These are phyloP conservation scores for Arge pagana DNA, from an alignment of 2,888 invertebrate genomes.

Conservation along the genomic window DNA sequence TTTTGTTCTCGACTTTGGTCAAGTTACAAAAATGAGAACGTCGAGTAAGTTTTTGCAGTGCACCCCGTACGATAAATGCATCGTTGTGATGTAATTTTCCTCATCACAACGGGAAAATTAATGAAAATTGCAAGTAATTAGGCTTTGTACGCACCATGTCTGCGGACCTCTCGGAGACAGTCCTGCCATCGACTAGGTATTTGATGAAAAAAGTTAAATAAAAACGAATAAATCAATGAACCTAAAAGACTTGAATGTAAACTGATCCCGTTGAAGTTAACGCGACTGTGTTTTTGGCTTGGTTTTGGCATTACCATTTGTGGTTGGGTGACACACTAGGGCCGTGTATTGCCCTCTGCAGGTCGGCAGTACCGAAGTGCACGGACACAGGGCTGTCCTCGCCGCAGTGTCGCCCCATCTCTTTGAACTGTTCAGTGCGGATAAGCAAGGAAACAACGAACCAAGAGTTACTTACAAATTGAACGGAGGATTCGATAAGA, in stretches of 20 bases:
- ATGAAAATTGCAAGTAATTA: slow-evolving; percentile 16
- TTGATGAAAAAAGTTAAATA: slow-evolving; percentile 10
- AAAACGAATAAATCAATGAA: too few species aligned
- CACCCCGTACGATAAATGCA: too few species aligned
- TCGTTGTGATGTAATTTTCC: too few species aligned
- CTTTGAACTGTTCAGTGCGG: slow-evolving; percentile 72
- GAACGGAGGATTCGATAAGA: slow-evolving; percentile 68
- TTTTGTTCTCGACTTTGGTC: too few species aligned
- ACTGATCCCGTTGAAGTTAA: slow-evolving; percentile 18
- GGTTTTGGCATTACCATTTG: slow-evolving; percentile 27
- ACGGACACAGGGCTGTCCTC: slow-evolving; percentile 79
- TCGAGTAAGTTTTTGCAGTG: too few species aligned
- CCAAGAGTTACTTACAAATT: slow-evolving; percentile 64
- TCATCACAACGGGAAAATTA: too few species aligned
- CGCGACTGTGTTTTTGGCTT: slow-evolving; percentile 28
- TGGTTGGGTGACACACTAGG: slow-evolving; percentile 33
- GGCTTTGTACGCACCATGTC: slow-evolving; percentile 11
- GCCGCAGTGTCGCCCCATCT: slow-evolving; percentile 79
- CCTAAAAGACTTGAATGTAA: slow-evolving; percentile 12
- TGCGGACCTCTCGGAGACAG: slow-evolving; percentile 13
- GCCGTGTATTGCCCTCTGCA: slow-evolving; percentile 45
- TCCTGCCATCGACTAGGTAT: slow-evolving; percentile 22
- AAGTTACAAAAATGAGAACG: too few species aligned
- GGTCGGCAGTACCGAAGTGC: slow-evolving; percentile 73
- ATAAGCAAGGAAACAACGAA: slow-evolving; percentile 45